These are phyloP conservation scores for Todiramphus chloris DNA, from an alignment of 2,113 vertebrate genomes.

Conservation along the genomic window DNA sequence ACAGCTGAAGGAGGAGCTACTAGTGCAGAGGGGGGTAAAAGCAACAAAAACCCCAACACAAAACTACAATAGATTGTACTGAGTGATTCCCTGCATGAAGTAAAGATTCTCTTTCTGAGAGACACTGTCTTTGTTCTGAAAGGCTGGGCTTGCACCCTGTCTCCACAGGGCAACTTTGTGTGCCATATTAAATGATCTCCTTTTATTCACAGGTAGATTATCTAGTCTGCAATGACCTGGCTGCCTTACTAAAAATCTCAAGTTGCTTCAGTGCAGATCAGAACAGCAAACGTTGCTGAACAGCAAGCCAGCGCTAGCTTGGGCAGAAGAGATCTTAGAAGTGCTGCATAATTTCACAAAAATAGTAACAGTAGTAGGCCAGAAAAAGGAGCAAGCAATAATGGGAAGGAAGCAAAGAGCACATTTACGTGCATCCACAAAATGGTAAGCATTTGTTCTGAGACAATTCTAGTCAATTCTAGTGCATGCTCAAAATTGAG, in stretches of 20 bases:
- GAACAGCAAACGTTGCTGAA: background rate
- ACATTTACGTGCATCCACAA: background rate
- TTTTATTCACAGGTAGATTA: background rate
- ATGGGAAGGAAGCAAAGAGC: background rate
- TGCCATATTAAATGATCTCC: background rate
- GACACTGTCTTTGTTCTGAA: background rate
- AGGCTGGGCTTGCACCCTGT: background rate
- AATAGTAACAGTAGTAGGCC: background rate
- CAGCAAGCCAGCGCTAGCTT: background rate
- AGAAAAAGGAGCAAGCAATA: background rate
- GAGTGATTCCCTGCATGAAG: background rate
- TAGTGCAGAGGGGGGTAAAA: fast-evolving
- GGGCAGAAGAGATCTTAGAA: background rate
- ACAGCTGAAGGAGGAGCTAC: background rate
- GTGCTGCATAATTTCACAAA: background rate
- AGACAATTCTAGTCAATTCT: background rate
- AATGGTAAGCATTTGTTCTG: background rate
- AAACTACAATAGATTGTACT: background rate
- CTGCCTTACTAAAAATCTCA: background rate
- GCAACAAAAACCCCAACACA: background rate
- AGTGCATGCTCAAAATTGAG: conserved; percentile 5
- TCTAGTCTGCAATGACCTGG: background rate
- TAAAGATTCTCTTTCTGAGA: background rate
- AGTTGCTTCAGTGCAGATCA: background rate
- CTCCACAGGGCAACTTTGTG: background rate